These are phyloP conservation scores for Rhopalosiphum nymphaeae DNA, from an alignment of 2,888 invertebrate genomes.

Conservation along the genomic window DNA sequence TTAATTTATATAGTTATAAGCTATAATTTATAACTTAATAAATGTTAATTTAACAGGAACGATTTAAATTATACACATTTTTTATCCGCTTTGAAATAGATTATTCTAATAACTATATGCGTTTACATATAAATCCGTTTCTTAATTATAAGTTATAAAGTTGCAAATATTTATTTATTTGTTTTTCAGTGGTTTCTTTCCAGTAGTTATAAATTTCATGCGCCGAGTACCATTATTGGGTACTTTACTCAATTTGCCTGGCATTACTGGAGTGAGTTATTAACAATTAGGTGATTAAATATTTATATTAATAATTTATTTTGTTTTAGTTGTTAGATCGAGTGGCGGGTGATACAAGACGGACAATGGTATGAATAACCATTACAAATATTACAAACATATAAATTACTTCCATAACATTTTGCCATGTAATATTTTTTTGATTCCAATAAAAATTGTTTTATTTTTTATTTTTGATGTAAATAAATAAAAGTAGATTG, in stretches of 20 bases:
- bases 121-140: not conserved
- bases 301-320: not conserved
- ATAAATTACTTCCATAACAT: not conserved
- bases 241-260: conserved; percentile 88
- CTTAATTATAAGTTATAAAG: not conserved
- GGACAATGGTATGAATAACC: conserved; percentile 82
- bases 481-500: not conserved
- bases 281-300: not conserved
- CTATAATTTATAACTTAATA: no score
- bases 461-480: conserved; percentile 1
- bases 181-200: conserved; percentile 91
- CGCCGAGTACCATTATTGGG: conserved; percentile 93
- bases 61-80: not conserved
- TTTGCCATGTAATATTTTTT: conserved; percentile 15
- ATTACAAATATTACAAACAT: conserved; percentile 10
- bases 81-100: not conserved
- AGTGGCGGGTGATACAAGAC: conserved; percentile 84
- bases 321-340: conserved; percentile 78
- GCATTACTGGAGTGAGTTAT: conserved; percentile 83
- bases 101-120: not conserved
- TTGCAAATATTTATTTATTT: not conserved
- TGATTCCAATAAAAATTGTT: not conserved
- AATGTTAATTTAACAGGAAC: not conserved
- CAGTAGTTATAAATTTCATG: conserved; percentile 95
- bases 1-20: no score